Percentiles rank a stretch among this genome's conserved stretches.
Conservation (phyloP, 2,797 vertebrate genomes). For the Remorina albescens region DNA sequence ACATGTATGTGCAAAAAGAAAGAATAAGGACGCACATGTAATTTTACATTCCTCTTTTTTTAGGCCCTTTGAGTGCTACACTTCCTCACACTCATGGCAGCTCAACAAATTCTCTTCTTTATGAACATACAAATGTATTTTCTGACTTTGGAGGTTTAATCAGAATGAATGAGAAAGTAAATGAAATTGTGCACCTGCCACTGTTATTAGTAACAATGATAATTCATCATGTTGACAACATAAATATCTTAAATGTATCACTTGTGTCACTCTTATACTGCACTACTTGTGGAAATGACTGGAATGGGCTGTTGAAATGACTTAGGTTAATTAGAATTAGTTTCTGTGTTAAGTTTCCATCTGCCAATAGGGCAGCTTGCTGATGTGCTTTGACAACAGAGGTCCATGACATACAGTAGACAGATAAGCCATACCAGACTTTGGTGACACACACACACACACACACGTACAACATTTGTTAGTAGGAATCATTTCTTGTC, state of each 20-base stretch:
- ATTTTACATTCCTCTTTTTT: no score
- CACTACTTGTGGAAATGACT: background rate
- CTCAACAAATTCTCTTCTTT: background rate
- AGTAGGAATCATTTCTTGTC: background rate
- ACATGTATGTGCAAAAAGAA: slow-evolving; percentile 2
- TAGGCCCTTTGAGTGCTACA: background rate
- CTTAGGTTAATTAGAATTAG: slow-evolving; percentile 3
- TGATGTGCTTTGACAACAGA: background rate
- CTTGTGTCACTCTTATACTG: background rate
- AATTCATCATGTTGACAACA: background rate
- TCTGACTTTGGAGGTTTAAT: slow-evolving; percentile 1
- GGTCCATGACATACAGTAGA: background rate
- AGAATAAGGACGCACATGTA: background rate
- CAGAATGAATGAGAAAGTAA: background rate
- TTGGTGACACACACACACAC: background rate
- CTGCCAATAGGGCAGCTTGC: background rate
- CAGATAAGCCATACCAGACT: no score
- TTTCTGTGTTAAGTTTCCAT: slow-evolving; percentile 1
- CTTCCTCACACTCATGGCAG: slow-evolving; percentile 1
- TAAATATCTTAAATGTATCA: background rate
- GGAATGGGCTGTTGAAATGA: slow-evolving; percentile 5
- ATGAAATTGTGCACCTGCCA: background rate
- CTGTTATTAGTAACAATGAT: background rate
- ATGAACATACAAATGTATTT: slow-evolving; percentile 7
- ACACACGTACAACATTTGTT: no score